Base-by-base conservation (phyloP, 2,113 vertebrate species). In the Dipodomys spectabilis region DNA sequence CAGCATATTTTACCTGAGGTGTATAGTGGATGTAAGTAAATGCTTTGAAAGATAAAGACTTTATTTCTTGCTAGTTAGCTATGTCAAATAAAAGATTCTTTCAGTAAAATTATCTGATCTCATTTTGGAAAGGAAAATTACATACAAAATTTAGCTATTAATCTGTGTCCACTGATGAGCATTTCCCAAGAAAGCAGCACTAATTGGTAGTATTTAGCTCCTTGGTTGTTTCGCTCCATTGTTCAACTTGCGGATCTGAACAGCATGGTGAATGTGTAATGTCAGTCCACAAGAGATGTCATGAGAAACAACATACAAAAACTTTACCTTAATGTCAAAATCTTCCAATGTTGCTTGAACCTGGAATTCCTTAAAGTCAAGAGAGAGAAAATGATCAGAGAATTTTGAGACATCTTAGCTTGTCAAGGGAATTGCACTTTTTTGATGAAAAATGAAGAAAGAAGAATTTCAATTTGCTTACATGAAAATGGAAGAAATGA, bases 1-100 rank as follows among this genome's bases (percentile, higher is more conserved):
- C 81, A 71, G 65, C 71, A 71, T 69, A 67, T 67, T 86, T 94
- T 93, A 91, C 60, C 23, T 82, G 80, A 91, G 39, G 28, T 74
- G 0, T 88, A 16, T 3, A 62, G 6, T 44, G 18, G 32, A 53
- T 87, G 44, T 7, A 82, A 79, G 16, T 44, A 94, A 77, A 78
- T 74, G 19, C 8, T 67, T 64, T 49, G 74, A 92, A 85, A 86
- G 30, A 62, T 78, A 78, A 85, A 88, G 45, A 25, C 25, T 81
- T 0, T 64, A 5, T 19, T 87, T 92, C 82, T 44, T 65, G 5
- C 5, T 10, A 82, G 23, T 87, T 67, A 68, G 32, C 68, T 68
- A 35, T 73, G 1, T 4, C 35, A 64, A 83, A 82, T 45, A 80
- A 79, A 91, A 49, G n/a, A 93, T 53, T 69, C 65, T 72, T 35